Conservation (phyloP, 2,797 vertebrate genomes). For the Eremophila alpestris region DNA sequence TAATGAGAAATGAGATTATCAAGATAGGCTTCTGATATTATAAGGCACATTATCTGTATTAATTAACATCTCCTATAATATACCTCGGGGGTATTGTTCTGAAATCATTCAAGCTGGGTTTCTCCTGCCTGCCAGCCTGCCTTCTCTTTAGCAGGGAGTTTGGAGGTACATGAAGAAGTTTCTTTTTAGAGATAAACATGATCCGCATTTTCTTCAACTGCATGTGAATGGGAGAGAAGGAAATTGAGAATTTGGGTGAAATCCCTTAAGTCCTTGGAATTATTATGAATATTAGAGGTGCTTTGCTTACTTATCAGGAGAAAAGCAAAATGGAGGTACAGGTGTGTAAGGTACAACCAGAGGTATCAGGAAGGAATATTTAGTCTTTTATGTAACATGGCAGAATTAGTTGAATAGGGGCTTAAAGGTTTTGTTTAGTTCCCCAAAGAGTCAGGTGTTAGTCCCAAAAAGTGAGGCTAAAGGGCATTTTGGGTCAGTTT, state of each 20-base stretch:
- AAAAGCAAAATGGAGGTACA: background rate
- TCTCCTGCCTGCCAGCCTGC: background rate
- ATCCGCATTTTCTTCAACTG: background rate
- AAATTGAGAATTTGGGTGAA: background rate
- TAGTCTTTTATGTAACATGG: background rate
- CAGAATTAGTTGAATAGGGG: background rate
- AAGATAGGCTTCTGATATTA: conserved; percentile 22
- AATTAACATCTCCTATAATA: conserved; percentile 39
- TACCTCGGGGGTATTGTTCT: conserved; percentile 13
- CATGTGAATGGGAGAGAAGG: background rate
- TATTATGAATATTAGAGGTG: background rate
- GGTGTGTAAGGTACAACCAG: accelerated
- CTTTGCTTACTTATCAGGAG: background rate
- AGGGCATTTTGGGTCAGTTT: background rate
- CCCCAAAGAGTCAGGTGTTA: background rate
- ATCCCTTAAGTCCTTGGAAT: background rate
- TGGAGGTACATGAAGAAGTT: background rate
- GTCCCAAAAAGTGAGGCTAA: background rate
- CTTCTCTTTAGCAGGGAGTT: background rate
- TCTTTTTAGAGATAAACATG: background rate
- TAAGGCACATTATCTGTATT: conserved; percentile 46
- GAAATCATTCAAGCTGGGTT: background rate
- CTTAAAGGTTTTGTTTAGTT: background rate
- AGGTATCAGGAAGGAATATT: background rate
- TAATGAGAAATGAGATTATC: conserved; percentile 54